Evolutionary conservation across 2,797 vertebrate genomes (phyloP).

Genomic region (Oceanodroma leucorhoa): DNA sequence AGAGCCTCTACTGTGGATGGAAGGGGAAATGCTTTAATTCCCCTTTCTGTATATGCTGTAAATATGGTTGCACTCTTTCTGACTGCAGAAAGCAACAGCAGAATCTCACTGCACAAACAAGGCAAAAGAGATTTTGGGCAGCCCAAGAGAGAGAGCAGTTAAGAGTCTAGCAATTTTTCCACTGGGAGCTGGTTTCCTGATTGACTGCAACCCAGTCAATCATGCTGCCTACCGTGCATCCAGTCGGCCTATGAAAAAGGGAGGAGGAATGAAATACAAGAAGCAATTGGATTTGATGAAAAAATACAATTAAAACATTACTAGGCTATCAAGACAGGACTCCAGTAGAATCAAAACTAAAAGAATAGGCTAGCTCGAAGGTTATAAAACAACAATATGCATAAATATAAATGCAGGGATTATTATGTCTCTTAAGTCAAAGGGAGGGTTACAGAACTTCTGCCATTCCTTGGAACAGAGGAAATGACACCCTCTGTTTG

Average conservation of each 20-base stretch:
- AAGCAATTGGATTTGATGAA: neutral
- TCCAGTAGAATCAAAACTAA: neutral
- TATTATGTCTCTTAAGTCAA: neutral
- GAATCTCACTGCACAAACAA: neutral
- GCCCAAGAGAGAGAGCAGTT: neutral
- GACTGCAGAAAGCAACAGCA: neutral
- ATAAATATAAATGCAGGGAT: neutral
- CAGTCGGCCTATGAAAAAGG: neutral
- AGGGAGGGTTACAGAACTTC: neutral
- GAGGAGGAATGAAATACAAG: neutral
- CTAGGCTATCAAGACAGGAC: neutral
- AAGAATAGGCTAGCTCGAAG: neutral
- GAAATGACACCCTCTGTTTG: neutral
- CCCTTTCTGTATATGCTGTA: neutral
- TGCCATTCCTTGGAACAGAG: neutral
- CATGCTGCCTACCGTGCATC: neutral
- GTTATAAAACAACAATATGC: neutral
- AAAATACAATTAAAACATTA: neutral
- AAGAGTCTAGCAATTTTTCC: neutral
- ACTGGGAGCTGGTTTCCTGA: neutral
- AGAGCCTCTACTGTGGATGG: neutral
- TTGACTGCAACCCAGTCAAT: neutral
- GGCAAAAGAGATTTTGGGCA: neutral
- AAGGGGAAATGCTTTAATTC: neutral
- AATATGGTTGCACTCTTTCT: neutral